Percentiles rank a stretch among this genome's conserved stretches.
phyloP scores from a whole-genome alignment of 2,888 invertebrate genomes.

The Luffia ferchaultella region DNA sequence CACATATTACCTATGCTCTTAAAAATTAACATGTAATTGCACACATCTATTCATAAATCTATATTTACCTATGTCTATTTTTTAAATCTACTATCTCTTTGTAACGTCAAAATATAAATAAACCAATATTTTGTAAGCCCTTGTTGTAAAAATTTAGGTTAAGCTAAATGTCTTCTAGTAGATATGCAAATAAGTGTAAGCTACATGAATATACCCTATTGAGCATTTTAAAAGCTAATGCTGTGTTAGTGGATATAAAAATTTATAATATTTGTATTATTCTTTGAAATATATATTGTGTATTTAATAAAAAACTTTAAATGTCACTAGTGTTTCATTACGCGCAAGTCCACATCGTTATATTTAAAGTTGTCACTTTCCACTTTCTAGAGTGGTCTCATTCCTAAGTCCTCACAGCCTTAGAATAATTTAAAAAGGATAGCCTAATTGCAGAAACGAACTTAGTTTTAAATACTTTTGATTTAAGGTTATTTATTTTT shows the following conservation, averaged over 20 bases:
- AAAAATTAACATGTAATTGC: background rate
- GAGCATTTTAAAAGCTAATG: conserved; percentile 19
- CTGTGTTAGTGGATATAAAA: conserved; percentile 44
- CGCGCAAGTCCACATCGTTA: background rate
- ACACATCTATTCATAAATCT: no score
- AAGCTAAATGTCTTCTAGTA: background rate
- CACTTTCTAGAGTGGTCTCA: no score
- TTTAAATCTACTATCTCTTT: background rate
- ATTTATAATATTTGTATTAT: conserved; percentile 63
- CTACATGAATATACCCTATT: background rate
- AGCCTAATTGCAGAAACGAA: no score
- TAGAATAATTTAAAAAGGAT: no score
- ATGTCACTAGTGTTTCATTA: conserved; percentile 44
- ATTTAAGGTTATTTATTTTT: no score
- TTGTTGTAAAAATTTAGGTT: background rate
- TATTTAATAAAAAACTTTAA: conserved; percentile 61
- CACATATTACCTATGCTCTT: no score
- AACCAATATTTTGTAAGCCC: background rate
- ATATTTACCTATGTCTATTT: background rate
- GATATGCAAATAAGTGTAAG: background rate
- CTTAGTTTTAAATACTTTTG: no score
- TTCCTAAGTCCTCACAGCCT: no score
- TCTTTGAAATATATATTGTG: conserved; percentile 64
- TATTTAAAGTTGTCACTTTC: no score
- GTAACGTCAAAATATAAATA: background rate